Conservation (phyloP, 2,113 vertebrate genomes). For the Helogale parvula region DNA sequence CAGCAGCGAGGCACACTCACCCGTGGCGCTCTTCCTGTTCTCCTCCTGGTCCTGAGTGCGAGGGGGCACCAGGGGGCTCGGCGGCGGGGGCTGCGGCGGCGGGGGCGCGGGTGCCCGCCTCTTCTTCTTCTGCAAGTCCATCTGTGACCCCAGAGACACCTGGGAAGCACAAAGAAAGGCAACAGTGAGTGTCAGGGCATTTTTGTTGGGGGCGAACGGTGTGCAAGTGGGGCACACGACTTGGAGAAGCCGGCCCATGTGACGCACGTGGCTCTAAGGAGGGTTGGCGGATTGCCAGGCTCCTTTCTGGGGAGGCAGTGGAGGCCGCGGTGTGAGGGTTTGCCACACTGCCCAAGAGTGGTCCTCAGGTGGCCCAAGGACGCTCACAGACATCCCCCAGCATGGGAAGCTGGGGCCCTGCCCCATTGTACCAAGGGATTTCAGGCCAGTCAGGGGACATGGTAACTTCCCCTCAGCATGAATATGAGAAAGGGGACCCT, state of each 20-base stretch:
- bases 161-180: slow-evolving; percentile 71
- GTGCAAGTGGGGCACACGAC: rapidly evolving
- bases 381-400: background rate
- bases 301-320: background rate
- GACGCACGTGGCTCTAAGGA: rapidly evolving
- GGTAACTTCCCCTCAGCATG: too few relatives aligned
- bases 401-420: background rate
- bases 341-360: rapidly evolving
- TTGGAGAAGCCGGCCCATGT: rapidly evolving
- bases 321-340: too few relatives aligned
- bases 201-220: rapidly evolving
- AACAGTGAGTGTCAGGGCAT: rapidly evolving
- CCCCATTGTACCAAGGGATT: background rate
- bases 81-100: slow-evolving; percentile 89
- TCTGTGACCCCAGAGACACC: slow-evolving; percentile 86
- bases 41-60: slow-evolving; percentile 91
- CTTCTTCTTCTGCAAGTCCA: slow-evolving; percentile 91
- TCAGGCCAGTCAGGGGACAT: background rate
- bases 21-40: slow-evolving; percentile 91
- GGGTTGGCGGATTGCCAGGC: too few relatives aligned
- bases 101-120: slow-evolving; percentile 92
- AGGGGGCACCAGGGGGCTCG: slow-evolving; percentile 83
- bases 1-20: slow-evolving; percentile 84
- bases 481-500: background rate
- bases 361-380: background rate